Conservation (phyloP, 2,113 vertebrate species). For the Brachyhypopomus gauderio region DNA sequence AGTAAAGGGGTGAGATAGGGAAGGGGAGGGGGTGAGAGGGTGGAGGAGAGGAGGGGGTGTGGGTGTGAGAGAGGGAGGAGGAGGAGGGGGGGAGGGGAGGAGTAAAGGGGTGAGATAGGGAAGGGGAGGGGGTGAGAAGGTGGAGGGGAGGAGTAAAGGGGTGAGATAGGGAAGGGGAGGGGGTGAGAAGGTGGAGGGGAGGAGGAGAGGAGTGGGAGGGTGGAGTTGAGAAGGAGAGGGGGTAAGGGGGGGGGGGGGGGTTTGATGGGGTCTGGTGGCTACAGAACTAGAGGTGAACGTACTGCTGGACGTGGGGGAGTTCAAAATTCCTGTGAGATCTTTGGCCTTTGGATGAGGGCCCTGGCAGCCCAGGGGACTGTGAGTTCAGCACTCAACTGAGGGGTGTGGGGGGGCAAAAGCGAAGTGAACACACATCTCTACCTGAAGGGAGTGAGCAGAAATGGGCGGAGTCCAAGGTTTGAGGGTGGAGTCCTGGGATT, state of each 20-base stretch:
- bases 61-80: too few species aligned
- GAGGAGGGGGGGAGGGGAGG: constrained; percentile 21
- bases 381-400: constrained; percentile 20
- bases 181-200: constrained; percentile 13
- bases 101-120: neutral
- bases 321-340: constrained; percentile 16
- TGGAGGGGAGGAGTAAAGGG: too few species aligned
- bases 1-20: neutral
- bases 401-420: neutral
- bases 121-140: too few species aligned
- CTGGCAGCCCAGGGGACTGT: neutral
- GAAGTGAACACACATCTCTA: neutral
- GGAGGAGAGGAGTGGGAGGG: neutral
- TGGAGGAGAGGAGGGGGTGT: too few species aligned
- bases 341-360: constrained; percentile 13
- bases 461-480: neutral
- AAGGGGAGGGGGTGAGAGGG: too few species aligned
- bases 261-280: too few species aligned
- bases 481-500: neutral
- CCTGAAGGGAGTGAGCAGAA: constrained; percentile 25
- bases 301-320: neutral
- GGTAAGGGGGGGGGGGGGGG: too few species aligned
- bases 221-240: too few species aligned
- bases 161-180: neutral
- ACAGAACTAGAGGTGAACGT: neutral